Evolutionary conservation across 2,888 invertebrate species (phyloP).

Genomic region (Mimachlamys varia): DNA sequence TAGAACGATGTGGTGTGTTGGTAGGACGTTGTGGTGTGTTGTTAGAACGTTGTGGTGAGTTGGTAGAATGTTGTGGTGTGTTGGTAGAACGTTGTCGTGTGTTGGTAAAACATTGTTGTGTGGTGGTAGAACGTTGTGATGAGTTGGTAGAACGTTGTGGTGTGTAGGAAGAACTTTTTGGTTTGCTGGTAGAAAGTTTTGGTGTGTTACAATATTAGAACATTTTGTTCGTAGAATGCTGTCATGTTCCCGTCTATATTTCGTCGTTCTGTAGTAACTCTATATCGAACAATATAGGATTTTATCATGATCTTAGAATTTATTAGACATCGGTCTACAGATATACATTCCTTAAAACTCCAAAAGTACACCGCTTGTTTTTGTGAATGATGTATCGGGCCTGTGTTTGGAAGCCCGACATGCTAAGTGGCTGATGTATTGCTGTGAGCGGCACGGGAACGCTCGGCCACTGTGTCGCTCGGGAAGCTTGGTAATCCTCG

Average conservation of each 20-base stretch:
- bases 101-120: background rate
- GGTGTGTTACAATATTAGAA: background rate
- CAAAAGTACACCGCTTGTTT: background rate
- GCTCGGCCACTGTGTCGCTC: background rate
- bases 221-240: background rate
- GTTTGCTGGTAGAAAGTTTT: background rate
- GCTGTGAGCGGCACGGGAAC: background rate
- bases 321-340: background rate
- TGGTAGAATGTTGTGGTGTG: too few species aligned
- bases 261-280: too few species aligned
- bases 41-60: too few species aligned
- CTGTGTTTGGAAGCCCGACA: background rate
- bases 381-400: background rate
- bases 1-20: too few species aligned
- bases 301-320: background rate
- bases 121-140: background rate
- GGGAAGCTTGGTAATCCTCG: background rate
- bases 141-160: background rate
- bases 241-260: too few species aligned
- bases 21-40: too few species aligned
- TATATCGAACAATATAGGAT: too few species aligned
- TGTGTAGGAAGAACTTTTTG: background rate
- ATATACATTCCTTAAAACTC: background rate
- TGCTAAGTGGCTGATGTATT: background rate
- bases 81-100: background rate